These are phyloP conservation scores for Archips crataeganus DNA, from an alignment of 2,888 invertebrate species.

Conservation along the genomic window DNA sequence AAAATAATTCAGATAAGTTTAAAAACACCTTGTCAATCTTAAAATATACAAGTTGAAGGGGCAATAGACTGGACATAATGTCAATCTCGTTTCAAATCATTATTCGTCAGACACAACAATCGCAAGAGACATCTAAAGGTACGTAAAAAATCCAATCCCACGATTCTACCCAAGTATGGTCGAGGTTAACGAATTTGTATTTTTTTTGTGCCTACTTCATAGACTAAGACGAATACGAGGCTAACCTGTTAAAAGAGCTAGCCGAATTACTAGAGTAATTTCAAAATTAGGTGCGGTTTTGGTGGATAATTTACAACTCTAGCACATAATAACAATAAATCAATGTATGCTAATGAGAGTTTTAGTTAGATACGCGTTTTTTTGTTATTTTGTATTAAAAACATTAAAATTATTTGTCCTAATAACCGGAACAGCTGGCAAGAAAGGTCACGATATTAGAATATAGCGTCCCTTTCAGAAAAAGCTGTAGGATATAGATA, in stretches of 20 bases:
- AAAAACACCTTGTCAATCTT: too few relatives aligned
- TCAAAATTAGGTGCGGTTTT: not conserved
- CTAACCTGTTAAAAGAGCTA: not conserved
- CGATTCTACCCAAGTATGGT: too few relatives aligned
- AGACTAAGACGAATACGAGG: not conserved
- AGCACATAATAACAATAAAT: conserved; percentile 3
- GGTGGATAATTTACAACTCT: not conserved
- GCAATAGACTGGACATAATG: too few relatives aligned
- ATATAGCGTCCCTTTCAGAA: too few relatives aligned
- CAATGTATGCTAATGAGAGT: not conserved
- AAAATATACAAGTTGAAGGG: too few relatives aligned
- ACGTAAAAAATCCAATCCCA: too few relatives aligned
- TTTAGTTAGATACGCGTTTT: not conserved
- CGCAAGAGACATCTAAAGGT: too few relatives aligned
- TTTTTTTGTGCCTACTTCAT: not conserved
- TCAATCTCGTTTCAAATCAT: not conserved
- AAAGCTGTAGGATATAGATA: too few relatives aligned
- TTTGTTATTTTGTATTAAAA: not conserved
- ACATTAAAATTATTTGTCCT: not conserved
- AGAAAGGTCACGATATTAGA: too few relatives aligned
- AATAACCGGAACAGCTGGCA: not conserved
- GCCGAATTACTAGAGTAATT: not conserved
- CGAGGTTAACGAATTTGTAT: too few relatives aligned
- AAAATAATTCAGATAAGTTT: not conserved
- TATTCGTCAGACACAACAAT: not conserved